These are phyloP conservation scores for Nibea coibor DNA, from an alignment of 2,113 vertebrate genomes.

Conservation along the genomic window DNA sequence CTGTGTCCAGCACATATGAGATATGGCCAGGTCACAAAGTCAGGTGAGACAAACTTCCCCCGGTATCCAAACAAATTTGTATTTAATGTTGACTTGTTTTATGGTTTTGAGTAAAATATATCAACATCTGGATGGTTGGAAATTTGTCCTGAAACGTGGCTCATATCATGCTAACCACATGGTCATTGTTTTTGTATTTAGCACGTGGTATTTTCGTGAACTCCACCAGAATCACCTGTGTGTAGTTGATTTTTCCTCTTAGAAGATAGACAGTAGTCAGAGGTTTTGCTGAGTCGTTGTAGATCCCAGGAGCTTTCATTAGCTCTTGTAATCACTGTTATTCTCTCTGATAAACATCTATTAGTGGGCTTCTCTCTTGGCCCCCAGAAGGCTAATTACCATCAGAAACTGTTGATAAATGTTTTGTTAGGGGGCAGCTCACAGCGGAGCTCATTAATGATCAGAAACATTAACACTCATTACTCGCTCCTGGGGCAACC, in stretches of 20 bases:
- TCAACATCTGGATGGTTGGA: too few species aligned
- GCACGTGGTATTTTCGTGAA: background rate
- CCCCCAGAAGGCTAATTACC: slow-evolving; percentile 61
- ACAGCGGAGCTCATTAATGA: slow-evolving; percentile 59
- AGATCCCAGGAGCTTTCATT: slow-evolving; percentile 21
- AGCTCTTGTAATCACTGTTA: background rate
- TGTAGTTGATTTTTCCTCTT: background rate
- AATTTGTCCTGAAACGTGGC: too few species aligned
- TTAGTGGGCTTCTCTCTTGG: background rate
- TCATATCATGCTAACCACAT: too few species aligned
- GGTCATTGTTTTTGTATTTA: too few species aligned
- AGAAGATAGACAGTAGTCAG: background rate
- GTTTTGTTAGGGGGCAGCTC: slow-evolving; percentile 27
- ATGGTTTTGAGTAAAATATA: too few species aligned
- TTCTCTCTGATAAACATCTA: slow-evolving; percentile 20
- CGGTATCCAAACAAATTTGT: too few species aligned
- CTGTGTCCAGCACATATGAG: too few species aligned
- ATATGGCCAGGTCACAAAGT: background rate
- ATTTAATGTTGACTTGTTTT: too few species aligned
- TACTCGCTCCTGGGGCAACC: slow-evolving; percentile 24
- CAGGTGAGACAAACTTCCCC: too few species aligned
- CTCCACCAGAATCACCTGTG: background rate
- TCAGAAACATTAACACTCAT: slow-evolving; percentile 29
- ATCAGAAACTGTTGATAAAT: slow-evolving; percentile 46
- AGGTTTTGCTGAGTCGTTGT: background rate